Base-by-base conservation (phyloP, 2,888 invertebrate genomes). In the Acrobasis repandana region DNA sequence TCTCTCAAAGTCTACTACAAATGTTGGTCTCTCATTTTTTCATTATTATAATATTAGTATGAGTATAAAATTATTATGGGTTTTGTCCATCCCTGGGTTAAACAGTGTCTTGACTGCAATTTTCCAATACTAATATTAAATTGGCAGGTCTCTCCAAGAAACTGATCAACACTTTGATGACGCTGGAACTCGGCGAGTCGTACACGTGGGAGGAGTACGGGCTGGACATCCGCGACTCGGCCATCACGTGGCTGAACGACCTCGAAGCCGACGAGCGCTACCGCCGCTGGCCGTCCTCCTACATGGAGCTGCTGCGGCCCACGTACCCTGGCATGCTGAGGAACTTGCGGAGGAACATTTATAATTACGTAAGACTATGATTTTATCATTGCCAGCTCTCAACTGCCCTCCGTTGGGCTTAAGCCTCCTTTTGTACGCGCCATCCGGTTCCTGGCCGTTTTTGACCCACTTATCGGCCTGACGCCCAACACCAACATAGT, bases 271-370 rank as follows among this genome's bases (percentile, higher is more conserved):
- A 99, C 90, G 93, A 95, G 50, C 95, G 96, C 66, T 99, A 99
- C 82, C 93, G 94, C 34, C 94, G 96, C 61, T 99, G 99, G 99
- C 96, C 98, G 0, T 93, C 95, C 0, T 97, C 96, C 46, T 94
- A 97, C 60, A 96, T 96, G 92, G 98, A 99, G 75, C 91, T 99
- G 65, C 90, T 99, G 66, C 93, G 98, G 64, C 99, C 99, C n/a
- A 98, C 98, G 0, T 99, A 98, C 80, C 99, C 99, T 0, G 99
- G 99, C 61, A 99, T 99, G 98, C 90, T 99, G 64, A 93, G 99
- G 67, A 97, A 97, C 79, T 93, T 97, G 72, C 93, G 96, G 63
- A 95, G 96, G 72, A 98, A 98, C 87, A 93, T 98, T 28, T 97
- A 96, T 73, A 97, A 97, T 86, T 93, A 97, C 80, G 96, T 95